Base-by-base conservation (phyloP, 1,140 invertebrate species). In the Drosophila eugracilis region DNA sequence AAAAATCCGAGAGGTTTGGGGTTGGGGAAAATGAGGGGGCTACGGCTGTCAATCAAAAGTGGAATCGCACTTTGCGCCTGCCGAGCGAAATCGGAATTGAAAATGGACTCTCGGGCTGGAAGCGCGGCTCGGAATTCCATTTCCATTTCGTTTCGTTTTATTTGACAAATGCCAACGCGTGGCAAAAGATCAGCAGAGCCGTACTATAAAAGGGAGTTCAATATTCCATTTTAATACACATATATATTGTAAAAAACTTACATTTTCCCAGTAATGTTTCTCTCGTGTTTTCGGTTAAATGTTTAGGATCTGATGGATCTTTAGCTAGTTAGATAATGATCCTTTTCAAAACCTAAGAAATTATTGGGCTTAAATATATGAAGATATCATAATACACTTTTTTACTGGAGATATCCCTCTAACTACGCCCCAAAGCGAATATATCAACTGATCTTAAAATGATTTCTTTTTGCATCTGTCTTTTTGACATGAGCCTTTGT, bases 61-160 rank as follows among this genome's bases (percentile, higher is more conserved):
- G 21, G 48, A 80, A 66, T 65, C 65, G 83, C 69, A 88, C 78
- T 85, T 85, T 81, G 66, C 63, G 81, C 74, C 54, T 36, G 55
- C 45, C 30, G 32, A 47, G 15, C 42, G 15, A 26, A 47, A 34
- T 65, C 19, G 49, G 45, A 57, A 28, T 48, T 32, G 47, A 34
- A 71, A 72, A 53, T 44, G 60, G 44, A 69, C 65, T 67, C 74
- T 15, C 14, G 39, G 19, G 19, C 39, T 41, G 9, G 47, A 17
- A 52, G 24, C 28, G 28, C 28, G 45, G 30, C 60, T 62, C 58
- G 48, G 58, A 77, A 75, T 72, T 42, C 53, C 34, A 55, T 73
- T 80, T 71, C 76, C 80, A 81, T 70, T 75, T 78, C 69, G 54
- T 58, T 81, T 47, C 39, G 65, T 59, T 30, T 52, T 22, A 14